Evolutionary conservation across 2,797 vertebrate species (phyloP).

Genomic region (Benthosema pterotum): DNA sequence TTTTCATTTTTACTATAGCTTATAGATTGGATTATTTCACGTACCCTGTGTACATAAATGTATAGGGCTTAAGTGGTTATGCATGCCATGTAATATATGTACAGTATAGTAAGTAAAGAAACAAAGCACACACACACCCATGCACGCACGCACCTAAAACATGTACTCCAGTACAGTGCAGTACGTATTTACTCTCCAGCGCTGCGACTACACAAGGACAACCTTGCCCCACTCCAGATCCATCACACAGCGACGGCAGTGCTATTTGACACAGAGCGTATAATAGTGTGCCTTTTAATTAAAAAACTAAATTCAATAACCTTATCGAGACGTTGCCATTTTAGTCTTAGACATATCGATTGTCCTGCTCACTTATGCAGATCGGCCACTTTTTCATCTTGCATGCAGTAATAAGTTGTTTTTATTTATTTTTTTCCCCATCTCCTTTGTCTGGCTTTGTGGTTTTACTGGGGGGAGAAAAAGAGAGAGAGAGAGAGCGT

Average conservation of each 20-base stretch:
- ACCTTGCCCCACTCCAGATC: constrained; percentile 20
- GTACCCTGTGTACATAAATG: too few relatives aligned
- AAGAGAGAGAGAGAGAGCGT: constrained; percentile 23
- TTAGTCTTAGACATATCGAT: constrained; percentile 76
- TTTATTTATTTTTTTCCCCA: too few relatives aligned
- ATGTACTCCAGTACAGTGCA: too few relatives aligned
- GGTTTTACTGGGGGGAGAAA: constrained; percentile 42
- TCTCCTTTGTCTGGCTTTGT: constrained; percentile 57
- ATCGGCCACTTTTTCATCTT: constrained; percentile 70
- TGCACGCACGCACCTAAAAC: too few relatives aligned
- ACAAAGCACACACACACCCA: too few relatives aligned
- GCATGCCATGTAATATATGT: too few relatives aligned
- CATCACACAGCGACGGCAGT: constrained; percentile 30
- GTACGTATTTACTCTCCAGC: too few relatives aligned
- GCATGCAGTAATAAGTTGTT: constrained; percentile 29
- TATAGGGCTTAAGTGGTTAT: too few relatives aligned
- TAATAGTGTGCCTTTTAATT: constrained; percentile 77
- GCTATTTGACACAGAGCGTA: constrained; percentile 58
- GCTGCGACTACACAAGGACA: constrained; percentile 22
- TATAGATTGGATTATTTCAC: too few relatives aligned
- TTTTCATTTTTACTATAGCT: too few relatives aligned
- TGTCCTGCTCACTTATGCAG: constrained; percentile 70
- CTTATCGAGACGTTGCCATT: constrained; percentile 77
- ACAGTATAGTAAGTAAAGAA: too few relatives aligned
- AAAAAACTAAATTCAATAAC: constrained; percentile 79